These are phyloP conservation scores for Apeira syringaria DNA, from an alignment of 2,888 invertebrate genomes.

Conservation along the genomic window DNA sequence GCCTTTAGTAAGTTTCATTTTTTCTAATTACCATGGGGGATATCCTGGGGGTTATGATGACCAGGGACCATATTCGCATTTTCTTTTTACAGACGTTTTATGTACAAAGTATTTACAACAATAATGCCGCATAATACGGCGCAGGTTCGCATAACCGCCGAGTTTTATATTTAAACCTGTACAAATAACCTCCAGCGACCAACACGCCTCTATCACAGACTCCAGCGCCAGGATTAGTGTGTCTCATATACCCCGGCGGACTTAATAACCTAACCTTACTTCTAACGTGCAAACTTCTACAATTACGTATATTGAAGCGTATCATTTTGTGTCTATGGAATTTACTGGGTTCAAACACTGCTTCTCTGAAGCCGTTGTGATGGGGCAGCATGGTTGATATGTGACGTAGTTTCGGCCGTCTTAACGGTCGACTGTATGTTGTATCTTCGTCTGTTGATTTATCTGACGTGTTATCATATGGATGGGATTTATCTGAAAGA, in stretches of 20 bases:
- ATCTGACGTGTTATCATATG: slow-evolving; percentile 39
- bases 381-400: slow-evolving; percentile 38
- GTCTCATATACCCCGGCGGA: slow-evolving; percentile 8
- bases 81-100: too few relatives aligned
- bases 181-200: slow-evolving; percentile 50
- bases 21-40: too few relatives aligned
- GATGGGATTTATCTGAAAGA: slow-evolving; percentile 41
- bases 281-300: slow-evolving; percentile 48
- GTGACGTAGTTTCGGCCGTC: slow-evolving; percentile 54
- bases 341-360: slow-evolving; percentile 60
- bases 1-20: too few relatives aligned
- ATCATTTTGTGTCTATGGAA: slow-evolving; percentile 45
- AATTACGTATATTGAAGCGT: slow-evolving; percentile 61
- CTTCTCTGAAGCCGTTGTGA: slow-evolving; percentile 46
- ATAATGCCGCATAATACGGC: slow-evolving; percentile 70
- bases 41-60: too few relatives aligned
- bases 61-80: too few relatives aligned
- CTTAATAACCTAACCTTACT: slow-evolving; percentile 4
- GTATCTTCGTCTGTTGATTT: slow-evolving; percentile 57
- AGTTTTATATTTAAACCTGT: slow-evolving; percentile 71
- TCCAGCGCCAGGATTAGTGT: slow-evolving; percentile 1
- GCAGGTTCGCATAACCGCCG: slow-evolving; percentile 51
- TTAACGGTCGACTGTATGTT: slow-evolving; percentile 43
- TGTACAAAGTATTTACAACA: slow-evolving; percentile 57
- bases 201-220: slow-evolving; percentile 39